Evolutionary conservation across 2,113 vertebrate species (phyloP).

Genomic region (Actenoides hombroni): DNA sequence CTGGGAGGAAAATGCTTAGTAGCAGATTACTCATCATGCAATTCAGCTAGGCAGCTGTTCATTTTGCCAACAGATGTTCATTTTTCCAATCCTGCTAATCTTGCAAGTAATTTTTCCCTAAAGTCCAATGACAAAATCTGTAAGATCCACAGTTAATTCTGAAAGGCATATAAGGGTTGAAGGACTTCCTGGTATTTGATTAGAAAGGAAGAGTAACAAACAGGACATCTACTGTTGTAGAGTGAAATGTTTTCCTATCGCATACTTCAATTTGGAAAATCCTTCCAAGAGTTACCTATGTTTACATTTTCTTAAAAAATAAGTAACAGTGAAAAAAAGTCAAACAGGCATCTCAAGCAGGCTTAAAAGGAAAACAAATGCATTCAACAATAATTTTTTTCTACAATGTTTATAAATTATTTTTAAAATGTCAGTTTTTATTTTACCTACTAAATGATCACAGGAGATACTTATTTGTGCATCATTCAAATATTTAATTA

Average conservation of each 20-base stretch:
- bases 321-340: not conserved
- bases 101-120: not conserved
- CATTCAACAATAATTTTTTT: not conserved
- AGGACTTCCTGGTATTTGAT: not conserved
- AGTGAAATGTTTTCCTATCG: not conserved
- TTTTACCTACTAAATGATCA: not conserved
- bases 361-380: not conserved
- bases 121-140: not conserved
- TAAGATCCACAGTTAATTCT: not conserved
- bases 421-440: not conserved
- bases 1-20: conserved; percentile 2
- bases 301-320: not conserved
- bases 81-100: conserved; percentile 21
- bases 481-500: not conserved
- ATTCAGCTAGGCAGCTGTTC: not conserved
- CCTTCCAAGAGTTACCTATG: not conserved
- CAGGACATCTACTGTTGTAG: not conserved
- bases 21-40: not conserved
- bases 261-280: not conserved
- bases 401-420: not conserved
- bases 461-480: not conserved
- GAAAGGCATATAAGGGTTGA: not conserved
- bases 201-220: not conserved
- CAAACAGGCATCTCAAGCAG: not conserved
- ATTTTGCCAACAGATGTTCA: conserved; percentile 27